A percentile compares a stretch with the other conserved stretches of the same genome.
These are phyloP conservation scores for Peromyscus nudipes DNA, from an alignment of 2,797 vertebrate species.

Conservation along the genomic window DNA sequence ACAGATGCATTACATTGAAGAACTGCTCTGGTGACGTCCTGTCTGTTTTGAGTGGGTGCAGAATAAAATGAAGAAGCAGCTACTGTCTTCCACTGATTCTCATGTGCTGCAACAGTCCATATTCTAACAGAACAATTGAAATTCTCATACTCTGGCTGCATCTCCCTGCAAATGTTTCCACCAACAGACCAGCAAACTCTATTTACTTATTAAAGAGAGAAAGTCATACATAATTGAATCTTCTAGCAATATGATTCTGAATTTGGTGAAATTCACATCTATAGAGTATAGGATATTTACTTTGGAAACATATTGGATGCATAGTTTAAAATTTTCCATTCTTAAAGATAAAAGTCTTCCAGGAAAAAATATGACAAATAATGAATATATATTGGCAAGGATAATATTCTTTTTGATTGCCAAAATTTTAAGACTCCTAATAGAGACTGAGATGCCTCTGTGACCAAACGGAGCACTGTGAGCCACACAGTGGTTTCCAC, in stretches of 20 bases:
- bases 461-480: slow-evolving; percentile 2
- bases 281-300: background rate
- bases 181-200: background rate
- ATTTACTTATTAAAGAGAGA: background rate
- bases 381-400: slow-evolving; percentile 43
- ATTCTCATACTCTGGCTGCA: background rate
- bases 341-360: background rate
- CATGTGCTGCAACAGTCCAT: background rate
- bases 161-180: background rate
- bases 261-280: slow-evolving; percentile 5
- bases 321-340: background rate
- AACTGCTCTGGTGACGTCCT: slow-evolving; percentile 44
- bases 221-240: background rate
- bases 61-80: slow-evolving; percentile 9
- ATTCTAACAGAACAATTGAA: background rate
- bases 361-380: slow-evolving; percentile 22
- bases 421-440: slow-evolving; percentile 48
- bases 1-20: slow-evolving; percentile 61
- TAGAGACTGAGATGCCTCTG: slow-evolving; percentile 40
- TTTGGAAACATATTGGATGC: background rate
- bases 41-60: background rate
- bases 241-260: slow-evolving; percentile 44
- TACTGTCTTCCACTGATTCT: background rate
- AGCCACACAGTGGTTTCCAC: slow-evolving; percentile 50
- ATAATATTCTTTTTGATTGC: slow-evolving; percentile 32